A percentile compares a stretch with the other conserved stretches of the same genome.
These are phyloP conservation scores for Nothobranchius furzeri DNA, from an alignment of 2,113 vertebrate genomes.

Conservation along the genomic window DNA sequence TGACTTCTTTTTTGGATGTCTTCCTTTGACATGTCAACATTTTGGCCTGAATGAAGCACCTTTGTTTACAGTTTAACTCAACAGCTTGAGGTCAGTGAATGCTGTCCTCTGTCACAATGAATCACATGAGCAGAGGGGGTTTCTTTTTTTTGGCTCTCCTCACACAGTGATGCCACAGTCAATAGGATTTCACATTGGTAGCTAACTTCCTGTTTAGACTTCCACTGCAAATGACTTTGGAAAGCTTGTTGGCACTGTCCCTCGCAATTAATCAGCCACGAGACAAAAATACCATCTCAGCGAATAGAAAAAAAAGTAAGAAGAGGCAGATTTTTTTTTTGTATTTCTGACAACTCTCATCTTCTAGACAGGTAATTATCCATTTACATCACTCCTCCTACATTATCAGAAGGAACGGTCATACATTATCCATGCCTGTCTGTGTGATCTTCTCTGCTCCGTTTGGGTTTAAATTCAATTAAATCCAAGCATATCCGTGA, in stretches of 20 bases:
- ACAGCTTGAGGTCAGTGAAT: constrained; percentile 48
- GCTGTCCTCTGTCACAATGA: constrained; percentile 47
- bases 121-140: constrained; percentile 19
- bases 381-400: constrained; percentile 21
- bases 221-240: constrained; percentile 44
- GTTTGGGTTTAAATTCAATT: constrained; percentile 45
- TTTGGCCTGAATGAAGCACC: constrained; percentile 30
- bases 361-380: constrained; percentile 52
- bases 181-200: constrained; percentile 24
- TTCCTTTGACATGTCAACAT: constrained; percentile 4
- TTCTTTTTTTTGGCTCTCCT: constrained; percentile 11
- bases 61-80: constrained; percentile 22
- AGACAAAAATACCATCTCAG: constrained; percentile 48
- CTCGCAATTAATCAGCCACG: constrained; percentile 51
- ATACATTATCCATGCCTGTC: constrained; percentile 47
- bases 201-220: constrained; percentile 57
- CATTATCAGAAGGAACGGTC: constrained; percentile 31
- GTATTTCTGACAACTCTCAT: constrained; percentile 23
- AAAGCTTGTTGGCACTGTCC: constrained; percentile 64
- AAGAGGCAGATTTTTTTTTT: constrained; percentile 15
- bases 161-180: constrained; percentile 8
- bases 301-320: constrained; percentile 5
- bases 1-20: neutral
- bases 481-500: constrained; percentile 47
- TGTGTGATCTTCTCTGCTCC: constrained; percentile 22